Conservation (phyloP, 2,113 vertebrate genomes). For the Phalacrocorax carbo region DNA sequence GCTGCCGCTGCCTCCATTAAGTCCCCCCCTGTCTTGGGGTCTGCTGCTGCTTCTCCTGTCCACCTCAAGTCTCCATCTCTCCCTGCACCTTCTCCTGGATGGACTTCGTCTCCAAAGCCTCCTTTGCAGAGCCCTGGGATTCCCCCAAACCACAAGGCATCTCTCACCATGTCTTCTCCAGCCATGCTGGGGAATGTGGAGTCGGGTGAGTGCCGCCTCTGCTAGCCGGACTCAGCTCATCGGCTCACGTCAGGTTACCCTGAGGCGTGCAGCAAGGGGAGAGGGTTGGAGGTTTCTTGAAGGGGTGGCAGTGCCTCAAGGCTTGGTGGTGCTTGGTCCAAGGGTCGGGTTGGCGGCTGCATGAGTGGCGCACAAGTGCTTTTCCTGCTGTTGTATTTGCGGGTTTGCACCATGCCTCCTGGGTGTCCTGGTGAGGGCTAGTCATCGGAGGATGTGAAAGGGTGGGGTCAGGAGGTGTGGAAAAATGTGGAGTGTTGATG, state of each 20-base stretch:
- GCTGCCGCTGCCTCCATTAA: slow-evolving; percentile 92
- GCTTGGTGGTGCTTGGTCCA: accelerated
- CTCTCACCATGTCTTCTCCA: slow-evolving; percentile 93
- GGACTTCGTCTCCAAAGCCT: slow-evolving; percentile 97
- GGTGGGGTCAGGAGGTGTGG: not conserved
- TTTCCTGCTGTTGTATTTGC: not conserved
- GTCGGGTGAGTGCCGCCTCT: slow-evolving; percentile 76
- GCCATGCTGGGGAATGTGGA: slow-evolving; percentile 94
- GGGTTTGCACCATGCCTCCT: accelerated
- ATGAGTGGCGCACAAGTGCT: accelerated
- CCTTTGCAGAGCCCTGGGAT: slow-evolving; percentile 97
- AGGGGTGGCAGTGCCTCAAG: not conserved
- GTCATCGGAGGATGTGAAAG: accelerated
- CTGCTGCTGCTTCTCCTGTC: slow-evolving; percentile 97
- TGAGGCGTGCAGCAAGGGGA: not conserved
- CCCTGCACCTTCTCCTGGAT: slow-evolving; percentile 94
- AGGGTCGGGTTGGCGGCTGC: not conserved
- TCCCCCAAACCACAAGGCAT: slow-evolving; percentile 89
- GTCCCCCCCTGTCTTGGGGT: slow-evolving; percentile 96
- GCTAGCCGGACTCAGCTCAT: accelerated
- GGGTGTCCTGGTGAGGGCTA: accelerated
- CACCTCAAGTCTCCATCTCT: slow-evolving; percentile 99
- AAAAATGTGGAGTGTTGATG: not conserved
- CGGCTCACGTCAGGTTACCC: accelerated
- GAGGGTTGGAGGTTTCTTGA: not conserved